Evolutionary conservation across 2,797 vertebrate species (phyloP).

Genomic region (Cuniculus paca): DNA sequence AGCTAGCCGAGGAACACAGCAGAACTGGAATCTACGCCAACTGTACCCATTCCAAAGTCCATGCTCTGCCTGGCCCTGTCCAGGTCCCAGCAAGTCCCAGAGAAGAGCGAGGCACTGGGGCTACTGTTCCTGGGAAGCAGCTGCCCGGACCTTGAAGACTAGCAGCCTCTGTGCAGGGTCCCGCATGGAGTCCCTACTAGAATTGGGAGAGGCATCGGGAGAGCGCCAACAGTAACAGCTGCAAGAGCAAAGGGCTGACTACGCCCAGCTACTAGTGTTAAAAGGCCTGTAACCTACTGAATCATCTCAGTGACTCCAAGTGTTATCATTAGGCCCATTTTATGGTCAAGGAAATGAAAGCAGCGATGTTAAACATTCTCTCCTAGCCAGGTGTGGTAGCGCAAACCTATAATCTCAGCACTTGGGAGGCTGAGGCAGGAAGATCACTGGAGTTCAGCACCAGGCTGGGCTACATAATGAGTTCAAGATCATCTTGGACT

Average conservation of each 20-base stretch:
- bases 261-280: neutral
- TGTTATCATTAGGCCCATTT: neutral
- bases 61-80: neutral
- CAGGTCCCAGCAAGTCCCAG: neutral
- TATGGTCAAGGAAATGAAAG: conserved; percentile 3
- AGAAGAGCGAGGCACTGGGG: neutral
- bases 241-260: neutral
- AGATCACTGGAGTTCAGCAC: neutral
- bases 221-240: neutral
- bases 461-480: neutral
- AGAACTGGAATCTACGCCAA: neutral
- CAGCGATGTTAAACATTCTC: neutral
- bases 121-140: neutral
- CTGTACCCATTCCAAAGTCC: conserved; percentile 22
- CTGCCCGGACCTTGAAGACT: neutral
- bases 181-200: neutral
- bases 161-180: neutral
- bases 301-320: conserved; percentile 16
- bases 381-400: neutral
- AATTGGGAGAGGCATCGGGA: neutral
- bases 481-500: neutral
- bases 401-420: neutral
- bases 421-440: neutral
- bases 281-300: neutral
- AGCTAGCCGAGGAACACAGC: neutral